These are phyloP conservation scores for Cabera pusaria DNA, from an alignment of 2,888 invertebrate genomes.

Conservation along the genomic window DNA sequence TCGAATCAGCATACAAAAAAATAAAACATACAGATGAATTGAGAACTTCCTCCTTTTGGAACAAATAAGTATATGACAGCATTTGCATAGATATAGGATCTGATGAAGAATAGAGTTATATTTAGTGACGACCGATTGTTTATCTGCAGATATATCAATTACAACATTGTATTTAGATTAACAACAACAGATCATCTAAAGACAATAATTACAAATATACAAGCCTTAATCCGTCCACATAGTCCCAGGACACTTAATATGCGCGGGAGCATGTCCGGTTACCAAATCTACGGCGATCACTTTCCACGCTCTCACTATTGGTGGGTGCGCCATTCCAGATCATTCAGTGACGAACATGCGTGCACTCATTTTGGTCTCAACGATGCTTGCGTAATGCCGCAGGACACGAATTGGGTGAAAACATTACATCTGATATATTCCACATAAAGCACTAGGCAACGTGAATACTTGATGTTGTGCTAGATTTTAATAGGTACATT, in stretches of 20 bases:
- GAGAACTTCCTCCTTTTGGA: no score
- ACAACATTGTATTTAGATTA: no score
- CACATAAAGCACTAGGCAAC: constrained; percentile 2
- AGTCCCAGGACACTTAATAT: constrained; percentile 45
- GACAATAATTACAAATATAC: constrained; percentile 5
- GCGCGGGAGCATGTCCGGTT: constrained; percentile 45
- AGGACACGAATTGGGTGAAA: constrained; percentile 5
- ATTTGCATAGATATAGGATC: no score
- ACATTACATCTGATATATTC: constrained; percentile 5
- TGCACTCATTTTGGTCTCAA: not conserved
- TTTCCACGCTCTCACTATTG: constrained; percentile 72
- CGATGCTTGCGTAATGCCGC: constrained; percentile 21
- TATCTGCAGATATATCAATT: no score
- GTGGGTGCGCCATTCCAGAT: constrained; percentile 25
- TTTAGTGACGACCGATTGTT: no score
- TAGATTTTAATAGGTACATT: constrained; percentile 21
- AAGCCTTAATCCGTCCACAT: constrained; percentile 41
- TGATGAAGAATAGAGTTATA: no score
- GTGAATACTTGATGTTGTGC: constrained; percentile 20
- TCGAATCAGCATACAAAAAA: no score
- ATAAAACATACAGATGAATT: no score
- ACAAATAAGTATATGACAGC: no score
- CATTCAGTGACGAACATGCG: constrained; percentile 14
- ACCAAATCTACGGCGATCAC: constrained; percentile 70
- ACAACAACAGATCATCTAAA: no score